These are phyloP conservation scores for Caenorhabditis panamensis DNA, from an alignment of 2,888 invertebrate species.

Conservation along the genomic window DNA sequence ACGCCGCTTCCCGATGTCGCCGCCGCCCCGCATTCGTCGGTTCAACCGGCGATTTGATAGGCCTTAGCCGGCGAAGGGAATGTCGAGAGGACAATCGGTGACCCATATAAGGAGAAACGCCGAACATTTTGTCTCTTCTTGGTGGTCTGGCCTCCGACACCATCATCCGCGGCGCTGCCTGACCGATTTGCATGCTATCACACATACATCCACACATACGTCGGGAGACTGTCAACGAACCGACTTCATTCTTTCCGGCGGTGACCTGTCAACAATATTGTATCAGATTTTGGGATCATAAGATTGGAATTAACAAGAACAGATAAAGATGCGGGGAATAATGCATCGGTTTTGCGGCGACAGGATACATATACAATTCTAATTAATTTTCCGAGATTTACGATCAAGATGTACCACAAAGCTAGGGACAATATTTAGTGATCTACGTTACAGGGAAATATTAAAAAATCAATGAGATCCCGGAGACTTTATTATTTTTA, in stretches of 20 bases:
- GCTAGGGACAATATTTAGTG: no score
- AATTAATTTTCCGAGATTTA: background rate
- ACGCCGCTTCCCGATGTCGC: constrained; percentile 44
- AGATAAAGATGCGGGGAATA: constrained; percentile 15
- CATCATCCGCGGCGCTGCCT: constrained; percentile 28
- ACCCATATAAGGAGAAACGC: constrained; percentile 57
- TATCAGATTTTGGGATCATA: constrained; percentile 55
- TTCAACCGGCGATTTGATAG: constrained; percentile 57
- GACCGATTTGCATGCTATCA: constrained; percentile 60
- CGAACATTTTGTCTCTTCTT: constrained; percentile 59
- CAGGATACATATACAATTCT: constrained; percentile 1
- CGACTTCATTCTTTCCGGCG: constrained; percentile 35
- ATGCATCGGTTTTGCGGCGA: constrained; percentile 15
- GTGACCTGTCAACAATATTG: constrained; percentile 55
- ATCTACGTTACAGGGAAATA: background rate
- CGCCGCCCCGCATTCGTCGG: constrained; percentile 21
- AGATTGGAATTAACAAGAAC: constrained; percentile 39
- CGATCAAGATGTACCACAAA: constrained; percentile 1
- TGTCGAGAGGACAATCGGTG: constrained; percentile 61
- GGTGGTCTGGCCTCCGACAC: constrained; percentile 48
- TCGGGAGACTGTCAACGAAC: constrained; percentile 30
- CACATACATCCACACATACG: constrained; percentile 43
- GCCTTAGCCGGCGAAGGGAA: constrained; percentile 34
- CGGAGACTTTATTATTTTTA: no score
- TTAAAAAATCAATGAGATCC: no score